Evolutionary conservation across 2,797 vertebrate species (phyloP), one percentile per base, ranked within the genome.

Genomic region (Gastrophryne carolinensis): DNA sequence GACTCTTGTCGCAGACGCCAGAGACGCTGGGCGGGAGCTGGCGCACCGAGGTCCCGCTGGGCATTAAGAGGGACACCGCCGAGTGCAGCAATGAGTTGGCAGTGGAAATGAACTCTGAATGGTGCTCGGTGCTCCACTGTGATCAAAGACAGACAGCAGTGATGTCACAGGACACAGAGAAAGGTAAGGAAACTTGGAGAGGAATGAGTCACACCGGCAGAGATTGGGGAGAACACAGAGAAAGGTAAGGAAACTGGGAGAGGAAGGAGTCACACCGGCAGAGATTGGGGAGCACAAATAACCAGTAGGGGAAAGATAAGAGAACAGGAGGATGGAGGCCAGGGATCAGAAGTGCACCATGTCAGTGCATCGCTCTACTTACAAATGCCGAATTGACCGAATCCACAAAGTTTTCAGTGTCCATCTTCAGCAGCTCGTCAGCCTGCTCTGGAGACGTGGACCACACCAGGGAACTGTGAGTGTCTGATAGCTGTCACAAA

Each of bases 341-440:
- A 37, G 10, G 35, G 6, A 37, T 37, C 35, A 37, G 35, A 37
- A 12, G 13, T 10, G 35, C 10, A 6, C 35, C 10, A 37, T 9
- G 9, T 37, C 13, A 3, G 35, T 37, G 35, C 13, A 2, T 37
- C 9, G 2, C 35, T 7, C 58, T 81, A 93, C 98, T 98, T 82
- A 99, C 98, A 76, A 99, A 99, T 67, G 97, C 96, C 61, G 96
- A 96, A 87, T 99, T 99, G 86, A 99, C 88, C 15, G 95, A 91
- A 37, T 98, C 98, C 35, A 98, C 93, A 80, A 99, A 99, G 84
- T 89, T 89, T 83, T 99, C 97, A 65, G 98, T 95, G 27, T 95
- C 94, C 92, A 97, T 90, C 63, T 86, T 44, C 4, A 98, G 90
- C 76, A 99, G 93, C 80, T 96, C 92, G 0, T 89, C 87, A 0